These are phyloP conservation scores for Trichacis sp. DNA, from an alignment of 2,888 invertebrate species.

Conservation along the genomic window DNA sequence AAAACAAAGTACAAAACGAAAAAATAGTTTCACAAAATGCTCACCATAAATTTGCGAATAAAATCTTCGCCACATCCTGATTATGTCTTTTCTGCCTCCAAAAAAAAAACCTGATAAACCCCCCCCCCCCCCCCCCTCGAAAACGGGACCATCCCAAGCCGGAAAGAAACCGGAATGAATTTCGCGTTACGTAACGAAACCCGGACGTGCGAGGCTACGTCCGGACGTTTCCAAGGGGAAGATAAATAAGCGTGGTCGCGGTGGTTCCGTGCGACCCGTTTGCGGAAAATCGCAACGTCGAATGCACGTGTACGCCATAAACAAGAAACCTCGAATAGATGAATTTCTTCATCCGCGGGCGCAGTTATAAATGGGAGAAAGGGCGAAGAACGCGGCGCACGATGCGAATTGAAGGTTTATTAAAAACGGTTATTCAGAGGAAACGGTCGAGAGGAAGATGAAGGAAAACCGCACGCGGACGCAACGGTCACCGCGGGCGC, in stretches of 20 bases:
- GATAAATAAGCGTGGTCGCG: slow-evolving; percentile 48
- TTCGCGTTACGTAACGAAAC: slow-evolving; percentile 43
- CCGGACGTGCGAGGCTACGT: slow-evolving; percentile 38
- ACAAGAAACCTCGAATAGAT: slow-evolving; percentile 28
- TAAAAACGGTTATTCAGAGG: background rate
- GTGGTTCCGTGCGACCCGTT: slow-evolving; percentile 29
- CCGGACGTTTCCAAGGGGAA: slow-evolving; percentile 42
- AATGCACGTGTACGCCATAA: slow-evolving; percentile 29
- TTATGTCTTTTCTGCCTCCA: too few species aligned
- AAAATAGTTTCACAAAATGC: too few species aligned
- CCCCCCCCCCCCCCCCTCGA: too few species aligned
- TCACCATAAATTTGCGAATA: too few species aligned
- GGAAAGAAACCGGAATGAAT: slow-evolving; percentile 50
- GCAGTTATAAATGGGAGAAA: slow-evolving; percentile 29
- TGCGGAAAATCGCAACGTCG: slow-evolving; percentile 32
- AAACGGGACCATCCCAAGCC: too few species aligned
- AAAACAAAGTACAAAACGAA: too few species aligned
- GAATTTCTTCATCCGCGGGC: slow-evolving; percentile 14
- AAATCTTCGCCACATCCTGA: too few species aligned
- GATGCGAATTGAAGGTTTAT: slow-evolving; percentile 1
- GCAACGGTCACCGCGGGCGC: background rate
- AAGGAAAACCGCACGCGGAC: slow-evolving; percentile 2
- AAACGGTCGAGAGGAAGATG: background rate
- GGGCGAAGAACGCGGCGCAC: background rate
- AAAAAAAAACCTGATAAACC: too few species aligned